Evolutionary conservation across 2,113 vertebrate species (phyloP).

Genomic region (Rhizomys pruinosus): DNA sequence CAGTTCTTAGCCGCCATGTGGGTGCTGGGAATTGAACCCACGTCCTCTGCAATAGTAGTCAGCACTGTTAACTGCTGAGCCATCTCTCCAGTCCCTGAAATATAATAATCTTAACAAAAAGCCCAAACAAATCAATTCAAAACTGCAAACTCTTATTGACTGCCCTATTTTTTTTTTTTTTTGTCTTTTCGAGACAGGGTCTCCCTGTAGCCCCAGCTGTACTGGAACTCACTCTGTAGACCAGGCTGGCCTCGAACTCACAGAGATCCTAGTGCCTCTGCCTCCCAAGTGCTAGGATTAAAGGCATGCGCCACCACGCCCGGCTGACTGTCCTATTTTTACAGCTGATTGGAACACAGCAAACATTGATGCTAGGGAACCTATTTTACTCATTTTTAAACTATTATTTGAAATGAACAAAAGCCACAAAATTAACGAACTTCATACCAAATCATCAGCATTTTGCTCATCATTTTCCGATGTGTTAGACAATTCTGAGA

Average conservation of each 20-base stretch:
- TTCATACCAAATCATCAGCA: conserved; percentile 90
- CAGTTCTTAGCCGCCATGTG: too few relatives aligned
- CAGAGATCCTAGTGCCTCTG: too few relatives aligned
- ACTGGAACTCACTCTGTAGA: too few relatives aligned
- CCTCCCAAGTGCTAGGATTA: too few relatives aligned
- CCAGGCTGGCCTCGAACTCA: too few relatives aligned
- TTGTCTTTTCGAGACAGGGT: too few relatives aligned
- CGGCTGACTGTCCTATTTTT: background rate
- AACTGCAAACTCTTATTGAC: conserved; percentile 1
- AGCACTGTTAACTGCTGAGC: too few relatives aligned
- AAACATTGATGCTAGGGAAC: background rate
- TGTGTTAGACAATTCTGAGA: conserved; percentile 93
- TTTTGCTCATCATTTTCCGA: conserved; percentile 92
- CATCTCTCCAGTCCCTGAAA: too few relatives aligned
- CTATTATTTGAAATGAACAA: background rate
- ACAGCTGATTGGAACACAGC: background rate
- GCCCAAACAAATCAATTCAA: background rate
- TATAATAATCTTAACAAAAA: conserved; percentile 20
- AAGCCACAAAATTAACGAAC: conserved; percentile 49
- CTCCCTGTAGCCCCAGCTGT: too few relatives aligned
- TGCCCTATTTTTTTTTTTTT: background rate
- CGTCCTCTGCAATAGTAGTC: too few relatives aligned
- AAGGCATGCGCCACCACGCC: too few relatives aligned
- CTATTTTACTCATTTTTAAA: conserved; percentile 43
- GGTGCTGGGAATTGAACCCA: too few relatives aligned